Conservation (phyloP, 2,113 vertebrate genomes). For the Tragelaphus buxtoni region DNA sequence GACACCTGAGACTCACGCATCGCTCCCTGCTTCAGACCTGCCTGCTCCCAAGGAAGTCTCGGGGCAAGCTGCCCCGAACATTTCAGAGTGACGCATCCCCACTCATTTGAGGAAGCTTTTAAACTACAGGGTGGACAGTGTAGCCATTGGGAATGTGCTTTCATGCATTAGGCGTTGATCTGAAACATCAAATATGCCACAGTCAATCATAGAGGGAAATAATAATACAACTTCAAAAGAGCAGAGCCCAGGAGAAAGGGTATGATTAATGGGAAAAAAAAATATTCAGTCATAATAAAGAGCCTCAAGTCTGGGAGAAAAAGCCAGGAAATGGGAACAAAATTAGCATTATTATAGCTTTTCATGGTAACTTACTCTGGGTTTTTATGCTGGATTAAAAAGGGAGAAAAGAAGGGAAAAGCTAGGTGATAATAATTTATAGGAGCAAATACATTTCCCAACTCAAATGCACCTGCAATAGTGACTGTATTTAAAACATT, state of each 20-base stretch:
- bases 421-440: slow-evolving; percentile 63
- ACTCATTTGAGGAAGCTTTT: slow-evolving; percentile 31
- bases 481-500: slow-evolving; percentile 43
- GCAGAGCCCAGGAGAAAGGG: slow-evolving; percentile 58
- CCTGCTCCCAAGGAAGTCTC: background rate
- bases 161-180: slow-evolving; percentile 44
- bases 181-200: slow-evolving; percentile 34
- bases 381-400: slow-evolving; percentile 57
- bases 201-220: slow-evolving; percentile 47
- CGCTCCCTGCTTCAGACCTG: background rate
- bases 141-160: slow-evolving; percentile 34
- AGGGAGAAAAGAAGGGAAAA: slow-evolving; percentile 12
- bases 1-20: rapidly evolving
- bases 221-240: slow-evolving; percentile 68
- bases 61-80: background rate
- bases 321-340: slow-evolving; percentile 73
- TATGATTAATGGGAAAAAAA: slow-evolving; percentile 57
- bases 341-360: slow-evolving; percentile 78
- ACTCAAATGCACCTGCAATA: background rate
- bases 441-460: slow-evolving; percentile 25
- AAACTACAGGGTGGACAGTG: slow-evolving; percentile 40
- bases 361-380: slow-evolving; percentile 70
- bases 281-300: slow-evolving; percentile 66
- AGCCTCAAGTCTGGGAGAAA: slow-evolving; percentile 70
- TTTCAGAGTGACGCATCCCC: background rate